Evolutionary conservation across 2,888 invertebrate species (phyloP).

Genomic region (Xylophagus ater): DNA sequence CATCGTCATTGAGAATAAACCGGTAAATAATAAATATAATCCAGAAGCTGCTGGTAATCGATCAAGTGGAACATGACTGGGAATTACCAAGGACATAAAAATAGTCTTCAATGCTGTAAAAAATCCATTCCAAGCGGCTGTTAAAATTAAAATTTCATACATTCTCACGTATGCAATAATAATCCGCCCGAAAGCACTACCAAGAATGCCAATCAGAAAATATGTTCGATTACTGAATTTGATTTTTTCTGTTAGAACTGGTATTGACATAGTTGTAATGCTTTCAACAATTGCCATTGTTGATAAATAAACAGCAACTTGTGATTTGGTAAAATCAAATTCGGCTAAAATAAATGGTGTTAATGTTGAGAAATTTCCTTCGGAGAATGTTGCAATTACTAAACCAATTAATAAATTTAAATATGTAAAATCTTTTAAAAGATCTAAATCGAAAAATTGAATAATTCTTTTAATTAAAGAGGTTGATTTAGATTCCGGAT

Average conservation of each 20-base stretch:
- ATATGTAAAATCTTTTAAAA: conserved; percentile 52
- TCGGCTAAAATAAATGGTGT: conserved; percentile 54
- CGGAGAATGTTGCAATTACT: conserved; percentile 51
- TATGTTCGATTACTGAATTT: conserved; percentile 53
- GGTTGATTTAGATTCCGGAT: too few relatives aligned
- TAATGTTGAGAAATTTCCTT: conserved; percentile 52
- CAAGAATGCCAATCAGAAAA: conserved; percentile 49
- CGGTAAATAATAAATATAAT: conserved; percentile 49
- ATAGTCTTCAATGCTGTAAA: conserved; percentile 54
- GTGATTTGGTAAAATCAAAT: conserved; percentile 39
- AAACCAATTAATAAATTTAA: conserved; percentile 54
- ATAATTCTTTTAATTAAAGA: too few relatives aligned
- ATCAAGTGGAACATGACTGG: conserved; percentile 50
- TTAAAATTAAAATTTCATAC: conserved; percentile 41
- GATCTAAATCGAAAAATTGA: conserved; percentile 51
- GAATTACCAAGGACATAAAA: conserved; percentile 54
- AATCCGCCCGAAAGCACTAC: conserved; percentile 47
- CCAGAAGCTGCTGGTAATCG: conserved; percentile 53
- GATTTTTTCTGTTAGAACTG: conserved; percentile 50
- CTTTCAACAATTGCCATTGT: conserved; percentile 50
- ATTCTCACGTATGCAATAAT: conserved; percentile 43
- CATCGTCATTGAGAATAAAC: conserved; percentile 44
- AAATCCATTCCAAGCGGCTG: conserved; percentile 49
- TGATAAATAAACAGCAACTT: conserved; percentile 53
- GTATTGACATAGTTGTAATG: conserved; percentile 47